A percentile compares a stretch with the other conserved stretches of the same genome.
These are phyloP conservation scores for Carduelis carduelis DNA, from an alignment of 2,797 vertebrate genomes.

Conservation along the genomic window DNA sequence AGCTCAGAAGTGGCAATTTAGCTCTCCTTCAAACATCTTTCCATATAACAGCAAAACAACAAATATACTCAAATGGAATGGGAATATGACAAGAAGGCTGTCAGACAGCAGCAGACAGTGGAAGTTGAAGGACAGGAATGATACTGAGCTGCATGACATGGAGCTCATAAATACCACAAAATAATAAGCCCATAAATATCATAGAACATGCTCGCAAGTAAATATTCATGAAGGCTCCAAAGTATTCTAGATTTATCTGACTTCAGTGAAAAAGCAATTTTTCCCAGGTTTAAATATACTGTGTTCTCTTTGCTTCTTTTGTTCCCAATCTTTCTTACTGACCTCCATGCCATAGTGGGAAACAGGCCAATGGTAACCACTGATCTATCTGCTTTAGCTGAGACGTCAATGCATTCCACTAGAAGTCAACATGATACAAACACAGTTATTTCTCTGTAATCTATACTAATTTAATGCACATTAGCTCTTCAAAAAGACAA, in stretches of 20 bases:
- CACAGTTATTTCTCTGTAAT: neutral
- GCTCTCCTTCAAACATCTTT: neutral
- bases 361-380: neutral
- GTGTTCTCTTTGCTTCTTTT: neutral
- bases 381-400: neutral
- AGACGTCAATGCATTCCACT: fast-evolving
- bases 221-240: neutral
- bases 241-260: neutral
- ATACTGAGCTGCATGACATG: neutral
- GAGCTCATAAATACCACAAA: neutral
- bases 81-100: neutral
- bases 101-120: neutral
- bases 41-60: neutral
- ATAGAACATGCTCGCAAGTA: neutral
- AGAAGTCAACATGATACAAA: neutral
- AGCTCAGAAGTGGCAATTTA: neutral
- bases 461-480: neutral
- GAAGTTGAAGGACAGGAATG: fast-evolving
- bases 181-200: neutral
- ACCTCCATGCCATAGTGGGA: neutral
- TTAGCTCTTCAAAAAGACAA: neutral
- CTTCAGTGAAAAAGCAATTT: neutral
- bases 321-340: neutral
- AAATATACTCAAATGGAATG: fast-evolving
- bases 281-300: neutral